Conservation (phyloP, 2,113 vertebrate species). For the Rhinoderma darwinii region DNA sequence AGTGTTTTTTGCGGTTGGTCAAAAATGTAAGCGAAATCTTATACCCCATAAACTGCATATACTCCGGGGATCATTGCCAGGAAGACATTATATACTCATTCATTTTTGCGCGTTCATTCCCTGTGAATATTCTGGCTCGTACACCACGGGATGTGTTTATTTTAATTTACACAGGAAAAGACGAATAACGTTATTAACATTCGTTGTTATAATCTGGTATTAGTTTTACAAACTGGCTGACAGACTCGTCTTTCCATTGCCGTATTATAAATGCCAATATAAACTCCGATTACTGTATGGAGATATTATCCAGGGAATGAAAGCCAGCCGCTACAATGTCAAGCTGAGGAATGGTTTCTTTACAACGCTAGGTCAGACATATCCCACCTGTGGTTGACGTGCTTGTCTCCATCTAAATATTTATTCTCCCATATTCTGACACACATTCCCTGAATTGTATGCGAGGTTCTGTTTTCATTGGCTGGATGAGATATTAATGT, state of each 20-base stretch:
- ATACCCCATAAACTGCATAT: no score
- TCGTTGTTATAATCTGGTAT: slow-evolving; percentile 28
- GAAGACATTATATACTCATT: not conserved
- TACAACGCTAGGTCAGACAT: not conserved
- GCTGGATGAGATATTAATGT: not conserved
- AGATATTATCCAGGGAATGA: not conserved
- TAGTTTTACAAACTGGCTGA: slow-evolving; percentile 29
- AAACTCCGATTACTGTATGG: not conserved
- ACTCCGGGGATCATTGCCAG: not conserved
- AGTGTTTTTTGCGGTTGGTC: not conserved
- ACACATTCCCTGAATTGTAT: not conserved
- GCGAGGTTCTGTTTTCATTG: not conserved
- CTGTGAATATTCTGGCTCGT: not conserved
- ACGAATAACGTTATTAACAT: not conserved
- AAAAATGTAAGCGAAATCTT: not conserved
- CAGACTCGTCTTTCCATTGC: not conserved
- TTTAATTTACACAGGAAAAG: slow-evolving; percentile 25
- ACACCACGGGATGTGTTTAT: not conserved
- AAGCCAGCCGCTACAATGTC: slow-evolving; percentile 4
- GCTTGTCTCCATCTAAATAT: slow-evolving; percentile 29
- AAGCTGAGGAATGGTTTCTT: slow-evolving; percentile 37
- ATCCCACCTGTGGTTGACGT: slow-evolving; percentile 11
- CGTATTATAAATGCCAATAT: not conserved
- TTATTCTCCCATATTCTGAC: slow-evolving; percentile 12
- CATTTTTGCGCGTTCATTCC: not conserved